Evolutionary conservation across 2,888 invertebrate genomes (phyloP).

Genomic region (Nasonia oneida): DNA sequence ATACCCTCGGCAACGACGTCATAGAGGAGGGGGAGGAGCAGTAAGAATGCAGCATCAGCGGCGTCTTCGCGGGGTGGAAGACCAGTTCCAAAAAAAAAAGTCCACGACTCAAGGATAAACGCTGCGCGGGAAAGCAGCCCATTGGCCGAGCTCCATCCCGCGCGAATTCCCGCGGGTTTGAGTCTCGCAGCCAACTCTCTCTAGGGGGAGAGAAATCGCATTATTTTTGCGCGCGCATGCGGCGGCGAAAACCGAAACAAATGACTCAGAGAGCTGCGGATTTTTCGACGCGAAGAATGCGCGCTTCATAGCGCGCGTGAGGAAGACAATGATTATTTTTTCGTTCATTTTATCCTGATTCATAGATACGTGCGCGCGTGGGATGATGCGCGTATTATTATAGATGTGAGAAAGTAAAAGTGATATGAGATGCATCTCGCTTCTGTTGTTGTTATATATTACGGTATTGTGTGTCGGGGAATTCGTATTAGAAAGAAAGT

Average conservation of each 20-base stretch:
- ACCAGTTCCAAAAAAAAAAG: constrained; percentile 37
- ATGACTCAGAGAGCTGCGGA: not conserved
- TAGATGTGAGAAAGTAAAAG: constrained; percentile 30
- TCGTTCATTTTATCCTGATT: constrained; percentile 4
- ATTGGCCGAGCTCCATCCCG: constrained; percentile 64
- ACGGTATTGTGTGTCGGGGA: not conserved
- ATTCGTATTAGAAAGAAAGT: not conserved
- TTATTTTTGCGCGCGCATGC: not conserved
- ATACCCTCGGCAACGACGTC: not conserved
- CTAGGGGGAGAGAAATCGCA: not conserved
- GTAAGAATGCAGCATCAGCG: constrained; percentile 18
- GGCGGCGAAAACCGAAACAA: not conserved
- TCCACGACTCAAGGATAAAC: constrained; percentile 28
- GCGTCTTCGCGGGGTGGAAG: constrained; percentile 7
- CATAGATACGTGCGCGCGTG: not conserved
- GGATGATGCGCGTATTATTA: not conserved
- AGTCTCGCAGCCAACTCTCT: not conserved
- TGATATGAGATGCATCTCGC: not conserved
- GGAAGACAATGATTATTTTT: not conserved
- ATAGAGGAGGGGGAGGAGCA: not conserved
- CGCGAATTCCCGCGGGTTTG: not conserved
- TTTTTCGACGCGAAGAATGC: not conserved
- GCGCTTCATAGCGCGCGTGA: not conserved
- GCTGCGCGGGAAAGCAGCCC: constrained; percentile 67
- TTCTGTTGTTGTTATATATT: not conserved